Evolutionary conservation across 2,888 invertebrate genomes (phyloP).

Genomic region (Callosobruchus maculatus): DNA sequence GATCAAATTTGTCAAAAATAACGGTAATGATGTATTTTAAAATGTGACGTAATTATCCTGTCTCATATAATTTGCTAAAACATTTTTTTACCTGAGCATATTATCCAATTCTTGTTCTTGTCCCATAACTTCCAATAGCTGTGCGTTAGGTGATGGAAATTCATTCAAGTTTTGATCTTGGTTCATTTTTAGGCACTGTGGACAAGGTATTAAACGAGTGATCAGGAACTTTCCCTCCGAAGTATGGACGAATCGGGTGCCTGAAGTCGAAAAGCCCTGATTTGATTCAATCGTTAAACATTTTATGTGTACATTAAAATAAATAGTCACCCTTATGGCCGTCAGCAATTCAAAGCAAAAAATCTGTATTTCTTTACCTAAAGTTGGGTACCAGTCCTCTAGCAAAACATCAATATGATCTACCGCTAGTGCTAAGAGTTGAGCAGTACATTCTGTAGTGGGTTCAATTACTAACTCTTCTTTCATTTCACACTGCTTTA

Average conservation of each 20-base stretch:
- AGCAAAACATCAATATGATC: conserved; percentile 94
- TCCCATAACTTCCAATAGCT: conserved; percentile 14
- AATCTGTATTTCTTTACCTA: no score
- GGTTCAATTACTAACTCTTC: conserved; percentile 68
- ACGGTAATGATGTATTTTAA: no score
- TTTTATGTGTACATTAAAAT: no score
- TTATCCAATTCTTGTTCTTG: conserved; percentile 14
- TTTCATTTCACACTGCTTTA: conserved; percentile 34
- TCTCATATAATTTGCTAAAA: no score
- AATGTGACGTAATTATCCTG: no score
- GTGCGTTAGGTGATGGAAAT: conserved; percentile 15
- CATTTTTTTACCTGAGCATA: not conserved
- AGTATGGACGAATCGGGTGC: conserved; percentile 93
- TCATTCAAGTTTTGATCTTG: conserved; percentile 20
- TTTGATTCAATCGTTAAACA: not conserved
- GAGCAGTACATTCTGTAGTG: conserved; percentile 73
- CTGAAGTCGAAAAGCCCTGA: not conserved
- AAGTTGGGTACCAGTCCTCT: conserved; percentile 95
- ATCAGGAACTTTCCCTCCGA: conserved; percentile 94
- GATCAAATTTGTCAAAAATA: no score
- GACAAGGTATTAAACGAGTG: conserved; percentile 89
- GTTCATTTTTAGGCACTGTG: conserved; percentile 64
- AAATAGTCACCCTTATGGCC: no score
- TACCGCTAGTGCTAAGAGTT: conserved; percentile 81
- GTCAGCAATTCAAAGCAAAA: no score